A percentile compares a stretch with the other conserved stretches of the same genome.
phyloP scores from a whole-genome alignment of 2,113 vertebrate species.

The Nanorana parkeri region DNA sequence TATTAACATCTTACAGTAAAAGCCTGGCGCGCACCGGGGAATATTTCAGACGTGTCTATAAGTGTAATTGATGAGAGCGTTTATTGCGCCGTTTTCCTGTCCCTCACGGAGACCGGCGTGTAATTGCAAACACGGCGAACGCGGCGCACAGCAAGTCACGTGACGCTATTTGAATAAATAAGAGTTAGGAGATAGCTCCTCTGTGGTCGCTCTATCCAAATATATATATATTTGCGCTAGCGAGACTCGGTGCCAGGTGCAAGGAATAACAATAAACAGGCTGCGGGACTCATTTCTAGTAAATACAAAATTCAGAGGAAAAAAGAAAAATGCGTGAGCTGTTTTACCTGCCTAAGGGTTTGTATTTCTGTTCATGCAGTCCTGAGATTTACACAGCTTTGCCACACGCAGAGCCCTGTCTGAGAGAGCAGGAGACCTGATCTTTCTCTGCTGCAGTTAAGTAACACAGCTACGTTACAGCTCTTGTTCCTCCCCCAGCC shows the following conservation, averaged over 20 bases:
- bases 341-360: too few relatives aligned
- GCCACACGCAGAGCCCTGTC: too few relatives aligned
- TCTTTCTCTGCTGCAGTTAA: too few relatives aligned
- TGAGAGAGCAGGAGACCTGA: too few relatives aligned
- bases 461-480: too few relatives aligned
- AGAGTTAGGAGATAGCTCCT: background rate
- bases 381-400: too few relatives aligned
- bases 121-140: constrained; percentile 1
- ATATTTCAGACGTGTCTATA: constrained; percentile 32
- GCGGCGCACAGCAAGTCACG: background rate
- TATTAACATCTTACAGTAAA: constrained; percentile 53
- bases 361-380: too few relatives aligned
- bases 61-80: constrained; percentile 54
- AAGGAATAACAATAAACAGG: background rate
- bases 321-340: too few relatives aligned
- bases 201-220: constrained; percentile 5
- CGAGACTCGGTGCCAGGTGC: background rate
- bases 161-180: background rate
- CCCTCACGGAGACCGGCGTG: background rate
- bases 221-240: background rate
- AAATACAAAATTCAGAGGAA: too few relatives aligned
- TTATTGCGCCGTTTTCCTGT: constrained; percentile 15
- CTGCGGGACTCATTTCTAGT: too few relatives aligned
- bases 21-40: constrained; percentile 10
- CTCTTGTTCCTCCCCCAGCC: too few relatives aligned